Evolutionary conservation across 2,797 vertebrate species (phyloP), one percentile per base, ranked within the genome.

Genomic region (Chloroceryle inda): DNA sequence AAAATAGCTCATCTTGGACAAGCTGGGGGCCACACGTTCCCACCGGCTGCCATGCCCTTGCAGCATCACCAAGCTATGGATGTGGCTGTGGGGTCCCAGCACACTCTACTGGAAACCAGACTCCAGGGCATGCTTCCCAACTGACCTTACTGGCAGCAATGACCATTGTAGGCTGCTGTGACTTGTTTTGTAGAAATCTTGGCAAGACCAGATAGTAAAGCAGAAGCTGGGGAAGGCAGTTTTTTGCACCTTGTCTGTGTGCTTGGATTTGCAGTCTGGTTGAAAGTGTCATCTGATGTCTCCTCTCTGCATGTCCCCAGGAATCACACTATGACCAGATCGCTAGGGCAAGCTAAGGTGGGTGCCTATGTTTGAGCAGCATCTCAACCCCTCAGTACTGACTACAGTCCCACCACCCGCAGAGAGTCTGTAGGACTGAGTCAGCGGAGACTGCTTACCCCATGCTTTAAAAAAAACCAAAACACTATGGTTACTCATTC

Each of bases 251-350:
- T 80, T 38, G 13, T 59, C 27, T 27, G 47, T 6, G 23, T 69
- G 35, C 35, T 90, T 69, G 24, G 40, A 17, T 74, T 90, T 85
- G 29, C 38, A 77, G 44, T 44, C 15, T 83, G 55, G 21, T 40
- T 17, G 45, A 45, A 56, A 12, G 6, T 4, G 0, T 71, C 23
- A 40, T 26, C 40, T 0, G 0, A 1, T 49, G 16, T 31, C 6
- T 66, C 17, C 24, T 66, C 35, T 59, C 17, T 76, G 23, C 1
- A 0, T 6, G 10, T 31, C 29, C 23, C 26, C 9, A 31, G 44
- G 27, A 67, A 23, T 81, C 37, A 33, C 40, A 4, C 5, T 71
- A 61, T 24, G 13, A 79, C 58, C 67, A 35, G 31, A 29, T 13
- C 0, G 0, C 17, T 81, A 56, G 44, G 16, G 6, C 45, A 68